Evolutionary conservation across 2,113 vertebrate genomes (phyloP).

Genomic region (Paradoxurus hermaphroditus): DNA sequence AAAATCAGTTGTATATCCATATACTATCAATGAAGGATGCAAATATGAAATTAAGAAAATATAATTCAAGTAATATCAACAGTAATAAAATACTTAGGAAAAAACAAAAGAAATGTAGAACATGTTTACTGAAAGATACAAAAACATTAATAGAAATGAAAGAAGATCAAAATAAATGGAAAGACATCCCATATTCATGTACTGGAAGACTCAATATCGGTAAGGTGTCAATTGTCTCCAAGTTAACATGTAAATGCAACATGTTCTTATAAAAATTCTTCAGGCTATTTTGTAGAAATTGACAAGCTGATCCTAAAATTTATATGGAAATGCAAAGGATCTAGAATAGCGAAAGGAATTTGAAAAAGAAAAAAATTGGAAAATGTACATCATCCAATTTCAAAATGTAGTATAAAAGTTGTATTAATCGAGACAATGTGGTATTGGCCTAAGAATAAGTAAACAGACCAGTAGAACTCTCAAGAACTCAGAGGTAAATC

Average conservation of each 20-base stretch:
- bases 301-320: background rate
- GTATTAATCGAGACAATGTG: background rate
- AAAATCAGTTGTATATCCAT: background rate
- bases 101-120: background rate
- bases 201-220: background rate
- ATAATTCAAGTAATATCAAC: background rate
- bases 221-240: no score
- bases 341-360: background rate
- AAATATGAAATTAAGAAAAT: conserved; percentile 6
- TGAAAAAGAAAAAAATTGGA: background rate
- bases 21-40: background rate
- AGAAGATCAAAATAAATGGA: background rate
- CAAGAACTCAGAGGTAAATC: background rate
- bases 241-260: no score
- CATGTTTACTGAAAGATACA: background rate
- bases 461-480: background rate
- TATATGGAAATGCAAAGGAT: background rate
- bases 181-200: background rate
- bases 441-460: background rate
- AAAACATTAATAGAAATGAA: background rate
- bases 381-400: background rate
- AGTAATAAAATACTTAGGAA: background rate
- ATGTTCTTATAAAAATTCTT: no score
- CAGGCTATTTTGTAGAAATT: no score
- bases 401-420: background rate